These are phyloP conservation scores for Melipona quadrifasciata DNA, from an alignment of 1,140 invertebrate genomes.

Conservation along the genomic window DNA sequence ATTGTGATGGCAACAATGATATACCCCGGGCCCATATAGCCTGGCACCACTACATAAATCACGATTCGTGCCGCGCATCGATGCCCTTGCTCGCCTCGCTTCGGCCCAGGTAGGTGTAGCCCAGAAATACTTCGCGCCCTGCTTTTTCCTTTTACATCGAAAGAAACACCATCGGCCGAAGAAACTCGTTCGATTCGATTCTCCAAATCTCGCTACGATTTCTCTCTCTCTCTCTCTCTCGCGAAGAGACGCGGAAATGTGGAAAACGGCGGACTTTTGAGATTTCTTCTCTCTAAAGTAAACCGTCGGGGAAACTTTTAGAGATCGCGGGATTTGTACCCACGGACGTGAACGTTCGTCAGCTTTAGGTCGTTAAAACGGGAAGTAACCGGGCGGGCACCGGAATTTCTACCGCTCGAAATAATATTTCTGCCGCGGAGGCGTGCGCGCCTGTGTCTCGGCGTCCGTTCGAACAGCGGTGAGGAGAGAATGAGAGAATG, in stretches of 20 bases:
- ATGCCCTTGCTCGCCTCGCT: slow-evolving; percentile 29
- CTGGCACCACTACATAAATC: slow-evolving; percentile 72
- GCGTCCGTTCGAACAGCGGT: background rate
- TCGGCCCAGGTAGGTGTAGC: slow-evolving; percentile 49
- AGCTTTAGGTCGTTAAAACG: slow-evolving; percentile 46
- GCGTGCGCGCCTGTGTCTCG: slow-evolving; percentile 11
- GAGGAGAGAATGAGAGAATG: background rate
- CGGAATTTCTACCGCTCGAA: slow-evolving; percentile 43
- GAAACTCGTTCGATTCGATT: background rate
- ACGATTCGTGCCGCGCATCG: slow-evolving; percentile 59
- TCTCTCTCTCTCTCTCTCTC: background rate
- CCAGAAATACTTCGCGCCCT: slow-evolving; percentile 38
- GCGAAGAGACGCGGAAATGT: too few relatives aligned
- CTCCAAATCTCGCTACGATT: background rate
- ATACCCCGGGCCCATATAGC: slow-evolving; percentile 69
- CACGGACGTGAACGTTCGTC: slow-evolving; percentile 51
- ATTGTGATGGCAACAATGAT: slow-evolving; percentile 80
- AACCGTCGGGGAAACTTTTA: too few relatives aligned
- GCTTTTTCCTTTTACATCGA: background rate
- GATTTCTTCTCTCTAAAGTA: too few relatives aligned
- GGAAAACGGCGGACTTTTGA: too few relatives aligned
- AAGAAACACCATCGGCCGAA: slow-evolving; percentile 5
- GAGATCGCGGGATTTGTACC: slow-evolving; percentile 26
- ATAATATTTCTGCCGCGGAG: slow-evolving; percentile 59
- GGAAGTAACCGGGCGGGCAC: slow-evolving; percentile 23